Evolutionary conservation across 2,113 vertebrate genomes (phyloP).

Genomic region (Ceyx margarethae): DNA sequence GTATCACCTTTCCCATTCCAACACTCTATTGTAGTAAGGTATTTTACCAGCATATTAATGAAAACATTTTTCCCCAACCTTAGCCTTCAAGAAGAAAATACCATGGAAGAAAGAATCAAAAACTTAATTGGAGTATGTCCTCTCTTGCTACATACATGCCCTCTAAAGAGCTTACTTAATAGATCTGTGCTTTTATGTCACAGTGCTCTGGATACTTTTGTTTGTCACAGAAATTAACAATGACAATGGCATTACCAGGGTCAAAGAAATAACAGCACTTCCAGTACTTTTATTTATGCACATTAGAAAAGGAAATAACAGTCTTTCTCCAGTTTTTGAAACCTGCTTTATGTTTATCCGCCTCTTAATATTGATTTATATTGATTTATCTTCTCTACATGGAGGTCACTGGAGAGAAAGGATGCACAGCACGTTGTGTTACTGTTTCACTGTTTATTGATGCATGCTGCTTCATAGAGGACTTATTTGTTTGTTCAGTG

Average conservation of each 20-base stretch:
- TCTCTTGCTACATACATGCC: neutral
- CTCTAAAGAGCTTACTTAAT: neutral
- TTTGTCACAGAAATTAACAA: slow-evolving; percentile 4
- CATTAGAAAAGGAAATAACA: neutral
- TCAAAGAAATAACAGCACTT: neutral
- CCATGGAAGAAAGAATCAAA: neutral
- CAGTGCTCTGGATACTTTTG: neutral
- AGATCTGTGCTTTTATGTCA: neutral
- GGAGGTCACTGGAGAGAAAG: neutral
- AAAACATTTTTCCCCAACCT: neutral
- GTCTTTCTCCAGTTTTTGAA: neutral
- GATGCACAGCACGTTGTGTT: neutral
- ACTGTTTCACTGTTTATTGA: neutral
- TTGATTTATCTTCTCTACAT: neutral
- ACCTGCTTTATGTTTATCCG: neutral
- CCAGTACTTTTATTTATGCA: neutral
- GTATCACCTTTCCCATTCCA: neutral
- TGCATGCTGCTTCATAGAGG: neutral
- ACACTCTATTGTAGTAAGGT: neutral
- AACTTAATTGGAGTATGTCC: neutral
- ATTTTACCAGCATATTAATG: neutral
- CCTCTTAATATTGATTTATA: neutral
- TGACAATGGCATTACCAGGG: neutral
- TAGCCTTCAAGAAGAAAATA: neutral
- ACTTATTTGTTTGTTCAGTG: neutral